phyloP scores from a whole-genome alignment of 2,113 vertebrate genomes.

The Motacilla alba region DNA sequence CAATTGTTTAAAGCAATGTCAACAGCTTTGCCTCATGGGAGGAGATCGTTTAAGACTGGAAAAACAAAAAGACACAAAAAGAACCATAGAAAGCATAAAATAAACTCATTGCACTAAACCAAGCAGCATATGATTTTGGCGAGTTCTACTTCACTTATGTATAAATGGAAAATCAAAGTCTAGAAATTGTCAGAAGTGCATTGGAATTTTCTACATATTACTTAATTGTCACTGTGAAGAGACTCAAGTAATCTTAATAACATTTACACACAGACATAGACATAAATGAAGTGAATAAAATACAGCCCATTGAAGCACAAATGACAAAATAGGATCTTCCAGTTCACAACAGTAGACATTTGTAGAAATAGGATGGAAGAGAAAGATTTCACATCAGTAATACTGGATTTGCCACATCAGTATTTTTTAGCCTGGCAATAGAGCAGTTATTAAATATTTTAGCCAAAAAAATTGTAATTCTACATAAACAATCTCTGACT shows the following conservation, averaged over 20 bases:
- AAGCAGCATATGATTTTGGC: not conserved
- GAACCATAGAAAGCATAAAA: not conserved
- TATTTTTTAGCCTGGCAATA: not conserved
- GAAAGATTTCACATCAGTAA: not conserved
- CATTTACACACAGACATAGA: not conserved
- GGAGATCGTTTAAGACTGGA: not conserved
- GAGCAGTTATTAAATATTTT: not conserved
- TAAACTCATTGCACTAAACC: not conserved
- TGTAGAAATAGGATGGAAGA: not conserved
- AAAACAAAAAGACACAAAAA: not conserved
- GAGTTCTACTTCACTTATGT: not conserved
- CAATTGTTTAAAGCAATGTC: not conserved
- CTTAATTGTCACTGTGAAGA: not conserved
- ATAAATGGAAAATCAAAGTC: not conserved
- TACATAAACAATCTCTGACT: not conserved
- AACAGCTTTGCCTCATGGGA: not conserved
- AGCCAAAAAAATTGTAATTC: not conserved
- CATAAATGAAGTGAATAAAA: not conserved
- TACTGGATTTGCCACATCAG: not conserved
- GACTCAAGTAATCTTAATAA: not conserved
- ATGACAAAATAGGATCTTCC: not conserved
- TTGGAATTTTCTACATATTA: not conserved
- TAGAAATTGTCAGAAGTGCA: not conserved
- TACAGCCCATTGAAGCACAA: accelerated
- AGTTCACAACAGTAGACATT: not conserved